phyloP scores from a whole-genome alignment of 2,888 invertebrate species.

The Prosopocoilus inquinatus region DNA sequence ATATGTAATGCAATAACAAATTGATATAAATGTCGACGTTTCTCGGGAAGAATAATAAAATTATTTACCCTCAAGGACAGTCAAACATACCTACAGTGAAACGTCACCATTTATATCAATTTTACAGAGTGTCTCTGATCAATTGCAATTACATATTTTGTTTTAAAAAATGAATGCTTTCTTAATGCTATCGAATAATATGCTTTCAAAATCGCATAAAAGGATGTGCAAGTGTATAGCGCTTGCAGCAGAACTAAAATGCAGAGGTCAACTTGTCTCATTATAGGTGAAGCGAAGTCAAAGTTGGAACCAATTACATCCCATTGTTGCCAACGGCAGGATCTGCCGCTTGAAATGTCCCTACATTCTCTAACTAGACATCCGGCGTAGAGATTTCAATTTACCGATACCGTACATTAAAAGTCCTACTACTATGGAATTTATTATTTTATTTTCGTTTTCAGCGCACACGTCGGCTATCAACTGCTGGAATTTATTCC shows the following conservation, averaged over 20 bases:
- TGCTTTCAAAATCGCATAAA: not conserved
- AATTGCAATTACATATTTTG: too few species aligned
- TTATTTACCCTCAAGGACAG: too few species aligned
- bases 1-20: too few species aligned
- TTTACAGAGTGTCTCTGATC: too few species aligned
- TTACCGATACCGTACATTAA: slow-evolving; percentile 37
- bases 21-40: too few species aligned
- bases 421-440: not conserved
- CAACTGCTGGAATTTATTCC: too few species aligned
- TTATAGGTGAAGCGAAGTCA: slow-evolving; percentile 45
- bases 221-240: not conserved
- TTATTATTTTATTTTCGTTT: not conserved
- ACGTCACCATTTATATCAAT: too few species aligned
- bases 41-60: too few species aligned
- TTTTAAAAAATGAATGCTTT: too few species aligned
- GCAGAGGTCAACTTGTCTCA: slow-evolving; percentile 38
- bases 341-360: slow-evolving; percentile 40
- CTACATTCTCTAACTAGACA: slow-evolving; percentile 33
- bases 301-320: slow-evolving; percentile 50
- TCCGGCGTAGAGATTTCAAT: slow-evolving; percentile 46
- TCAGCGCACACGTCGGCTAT: too few species aligned
- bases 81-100: too few species aligned
- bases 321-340: slow-evolving; percentile 51
- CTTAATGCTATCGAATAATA: too few species aligned
- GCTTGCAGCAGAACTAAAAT: slow-evolving; percentile 22